These are phyloP conservation scores for Coenobita brevimanus DNA, from an alignment of 1,140 invertebrate species.

Conservation along the genomic window DNA sequence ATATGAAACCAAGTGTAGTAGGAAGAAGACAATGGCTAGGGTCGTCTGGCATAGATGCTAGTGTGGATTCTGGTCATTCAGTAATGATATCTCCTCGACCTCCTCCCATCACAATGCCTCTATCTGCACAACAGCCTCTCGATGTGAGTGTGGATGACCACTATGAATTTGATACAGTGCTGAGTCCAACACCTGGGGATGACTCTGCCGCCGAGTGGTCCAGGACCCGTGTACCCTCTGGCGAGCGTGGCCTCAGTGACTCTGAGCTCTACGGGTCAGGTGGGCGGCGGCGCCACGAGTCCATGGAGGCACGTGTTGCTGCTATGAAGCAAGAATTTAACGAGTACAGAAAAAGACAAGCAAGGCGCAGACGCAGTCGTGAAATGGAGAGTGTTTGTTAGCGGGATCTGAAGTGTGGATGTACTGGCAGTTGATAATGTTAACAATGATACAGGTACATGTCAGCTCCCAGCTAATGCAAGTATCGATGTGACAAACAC, in stretches of 20 bases:
- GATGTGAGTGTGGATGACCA: constrained; percentile 95
- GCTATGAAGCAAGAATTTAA: constrained; percentile 97
- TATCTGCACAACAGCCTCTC: constrained; percentile 72
- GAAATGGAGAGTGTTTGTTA: constrained; percentile 72
- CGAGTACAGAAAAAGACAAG: constrained; percentile 91
- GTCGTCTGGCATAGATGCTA: constrained; percentile 68
- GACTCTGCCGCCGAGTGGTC: constrained; percentile 72
- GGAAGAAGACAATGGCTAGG: constrained; percentile 75
- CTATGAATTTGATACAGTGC: constrained; percentile 89
- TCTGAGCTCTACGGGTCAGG: constrained; percentile 72
- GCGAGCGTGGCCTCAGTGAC: constrained; percentile 72
- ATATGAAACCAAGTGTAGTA: constrained; percentile 78
- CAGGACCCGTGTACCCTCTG: constrained; percentile 74
- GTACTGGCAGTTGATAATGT: constrained; percentile 5
- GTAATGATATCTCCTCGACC: constrained; percentile 66
- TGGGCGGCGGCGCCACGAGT: constrained; percentile 77
- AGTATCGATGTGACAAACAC: constrained; percentile 42
- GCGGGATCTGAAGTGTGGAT: constrained; percentile 47
- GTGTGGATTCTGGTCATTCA: constrained; percentile 66
- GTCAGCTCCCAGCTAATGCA: constrained; percentile 38
- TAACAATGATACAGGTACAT: not conserved
- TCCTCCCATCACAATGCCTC: constrained; percentile 69
- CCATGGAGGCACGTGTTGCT: constrained; percentile 91
- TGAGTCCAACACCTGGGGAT: constrained; percentile 72
- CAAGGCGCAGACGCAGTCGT: constrained; percentile 76